These are phyloP conservation scores for Dinoponera quadriceps DNA, from an alignment of 1,140 invertebrate species.

Conservation along the genomic window DNA sequence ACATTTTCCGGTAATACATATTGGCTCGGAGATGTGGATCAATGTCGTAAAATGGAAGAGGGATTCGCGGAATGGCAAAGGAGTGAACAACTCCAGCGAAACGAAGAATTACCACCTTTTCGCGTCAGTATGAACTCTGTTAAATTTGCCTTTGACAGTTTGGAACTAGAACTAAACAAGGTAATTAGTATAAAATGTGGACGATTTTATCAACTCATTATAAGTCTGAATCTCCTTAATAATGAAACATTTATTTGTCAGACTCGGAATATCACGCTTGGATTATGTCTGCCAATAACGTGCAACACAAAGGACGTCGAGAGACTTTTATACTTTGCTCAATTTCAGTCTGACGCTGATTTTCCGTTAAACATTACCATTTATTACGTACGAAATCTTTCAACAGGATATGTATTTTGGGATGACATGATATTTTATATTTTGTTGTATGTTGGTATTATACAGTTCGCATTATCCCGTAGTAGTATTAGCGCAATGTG, in stretches of 20 bases:
- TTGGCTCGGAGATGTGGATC: constrained; percentile 80
- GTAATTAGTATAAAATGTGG: constrained; percentile 49
- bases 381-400: constrained; percentile 72
- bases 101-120: constrained; percentile 68
- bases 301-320: constrained; percentile 75
- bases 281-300: constrained; percentile 79
- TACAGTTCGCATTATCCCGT: too few relatives aligned
- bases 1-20: constrained; percentile 79
- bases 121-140: constrained; percentile 69
- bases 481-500: too few relatives aligned
- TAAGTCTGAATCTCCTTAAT: not conserved
- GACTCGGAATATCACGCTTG: constrained; percentile 76
- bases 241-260: constrained; percentile 55
- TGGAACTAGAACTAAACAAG: constrained; percentile 51
- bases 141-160: constrained; percentile 64
- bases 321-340: constrained; percentile 66
- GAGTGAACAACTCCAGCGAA: constrained; percentile 1
- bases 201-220: constrained; percentile 5
- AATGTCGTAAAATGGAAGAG: constrained; percentile 76
- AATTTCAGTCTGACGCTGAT: constrained; percentile 53
- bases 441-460: constrained; percentile 73
- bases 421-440: constrained; percentile 77
- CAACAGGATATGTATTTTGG: constrained; percentile 74
- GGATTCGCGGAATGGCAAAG: constrained; percentile 51
- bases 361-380: constrained; percentile 70